Evolutionary conservation across 2,888 invertebrate genomes (phyloP).

Genomic region (Leptura quadrifasciata): DNA sequence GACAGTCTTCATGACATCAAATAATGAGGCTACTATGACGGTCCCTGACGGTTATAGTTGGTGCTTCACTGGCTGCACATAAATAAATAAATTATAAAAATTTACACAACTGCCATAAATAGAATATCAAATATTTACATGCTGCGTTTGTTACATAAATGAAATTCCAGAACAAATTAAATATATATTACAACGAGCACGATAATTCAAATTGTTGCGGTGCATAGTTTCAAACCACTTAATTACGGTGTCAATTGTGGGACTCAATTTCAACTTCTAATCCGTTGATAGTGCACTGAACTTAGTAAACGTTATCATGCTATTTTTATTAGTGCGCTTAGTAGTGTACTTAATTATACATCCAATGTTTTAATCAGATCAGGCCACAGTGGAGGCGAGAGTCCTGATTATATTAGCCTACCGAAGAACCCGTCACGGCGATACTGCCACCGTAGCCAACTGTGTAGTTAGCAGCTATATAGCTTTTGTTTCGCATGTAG

Average conservation of each 20-base stretch:
- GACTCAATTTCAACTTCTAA: constrained; percentile 37
- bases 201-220: too few species aligned
- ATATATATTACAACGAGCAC: too few species aligned
- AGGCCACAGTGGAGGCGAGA: constrained; percentile 54
- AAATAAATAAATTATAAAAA: too few species aligned
- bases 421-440: constrained; percentile 31
- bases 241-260: constrained; percentile 36
- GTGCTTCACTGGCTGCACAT: too few species aligned
- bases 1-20: too few species aligned
- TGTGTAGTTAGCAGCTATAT: background rate
- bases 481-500: background rate
- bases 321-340: constrained; percentile 47
- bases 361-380: constrained; percentile 61
- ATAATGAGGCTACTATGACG: too few species aligned
- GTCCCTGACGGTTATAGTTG: too few species aligned
- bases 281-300: constrained; percentile 37
- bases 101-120: too few species aligned
- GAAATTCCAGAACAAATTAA: too few species aligned
- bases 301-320: constrained; percentile 44
- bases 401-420: constrained; percentile 54
- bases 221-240: constrained; percentile 18
- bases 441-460: constrained; percentile 5
- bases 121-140: too few species aligned
- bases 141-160: too few species aligned
- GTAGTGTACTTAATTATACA: constrained; percentile 58